Base-by-base conservation (phyloP, 2,113 vertebrate genomes). In the Bujurquina vittata region DNA sequence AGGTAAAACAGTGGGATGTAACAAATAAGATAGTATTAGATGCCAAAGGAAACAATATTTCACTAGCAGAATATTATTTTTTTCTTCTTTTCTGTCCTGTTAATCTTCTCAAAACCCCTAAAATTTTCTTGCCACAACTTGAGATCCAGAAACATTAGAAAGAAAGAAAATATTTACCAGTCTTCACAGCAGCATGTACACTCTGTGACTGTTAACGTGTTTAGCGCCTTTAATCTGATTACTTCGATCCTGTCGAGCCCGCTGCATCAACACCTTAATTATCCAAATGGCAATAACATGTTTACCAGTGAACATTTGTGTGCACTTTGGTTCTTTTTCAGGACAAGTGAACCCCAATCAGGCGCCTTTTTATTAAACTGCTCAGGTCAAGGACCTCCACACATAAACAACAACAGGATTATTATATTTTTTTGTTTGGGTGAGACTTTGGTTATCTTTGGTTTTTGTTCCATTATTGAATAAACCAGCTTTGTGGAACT, bases 201-300 rank as follows among this genome's bases (percentile, higher is more conserved):
- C 40, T 23, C 17, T 43, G 15, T 46, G 9, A 11, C 22, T 22
- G 33, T 23, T 63, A n/a, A 59, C 0, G 0, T 0, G 59, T 35
- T 80, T 40, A 59, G 75, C 63, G 22, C 63, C 82, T 76, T 12
- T 43, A 72, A 76, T 78, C 65, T 56, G 81, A 83, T 83, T 43
- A 77, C 22, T 63, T 59, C 26, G 0, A 58, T 12, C 1, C 81
- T 4, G 62, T 52, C 23, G 3, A 20, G 55, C 0, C 9, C 2
- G 3, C 23, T 12, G 2, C 56, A 79, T 76, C 56, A 20, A 4
- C 62, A 75, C 65, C 67, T 75, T 84, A 40, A 35, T 91, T 75
- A 84, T 55, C 43, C 7, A 65, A 82, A 83, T 58, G 69, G 43
- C 54, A 81, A 61, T 55, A 60, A 43, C 26, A 10, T 31, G 76